Base-by-base conservation (phyloP, 2,888 invertebrate species). In the Pristionchus maxplancki region DNA sequence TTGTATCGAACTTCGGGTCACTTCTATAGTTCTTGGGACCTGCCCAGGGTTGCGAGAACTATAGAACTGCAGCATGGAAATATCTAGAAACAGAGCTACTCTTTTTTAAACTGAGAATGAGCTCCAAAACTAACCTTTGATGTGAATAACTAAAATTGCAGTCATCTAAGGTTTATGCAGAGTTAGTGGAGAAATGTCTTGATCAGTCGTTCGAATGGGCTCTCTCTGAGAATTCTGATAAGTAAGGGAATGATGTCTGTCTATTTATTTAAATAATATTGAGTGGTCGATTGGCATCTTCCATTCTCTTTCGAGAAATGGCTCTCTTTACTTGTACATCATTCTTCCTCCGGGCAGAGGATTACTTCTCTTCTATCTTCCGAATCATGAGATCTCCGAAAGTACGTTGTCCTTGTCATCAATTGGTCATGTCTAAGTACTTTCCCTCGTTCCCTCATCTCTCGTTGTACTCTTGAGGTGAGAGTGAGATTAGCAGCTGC, bases 111-210 rank as follows among this genome's bases (percentile, higher is more conserved):
- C n/a, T n/a, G n/a, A n/a, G 82, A 58, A 24, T 62, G 74, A 62
- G 15, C 40, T 84, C 64, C 20, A 82, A 24, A 20, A 20, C 44
- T 24, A 2, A 15, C 9, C 34, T 1, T 40, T 13, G 15, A 62
- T 62, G 31, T 20, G 31, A n/a, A 5, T n/a, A 67, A 67, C 31
- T 34, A 3, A 83, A n/a, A 28, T 64, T 91, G 58, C 82, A 93
- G 92, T 93, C 95, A 0, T 95, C 95, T 13, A 98, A 98, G 24
- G 97, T 98, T 0, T 97, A 97, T 95, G 97, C 98, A 0, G 98
- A 98, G 95, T 98, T 98, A 95, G 98, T 99, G n/a, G 98, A 98
- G 94, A 98, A 98, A 96, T 98, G 98, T 95, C 97, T 98, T 1
- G 98, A 98, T 95, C 96, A 97, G 94, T 97, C 98, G 1, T 97